Base-by-base conservation (phyloP, 2,113 vertebrate species). In the Rhinichthys klamathensis region DNA sequence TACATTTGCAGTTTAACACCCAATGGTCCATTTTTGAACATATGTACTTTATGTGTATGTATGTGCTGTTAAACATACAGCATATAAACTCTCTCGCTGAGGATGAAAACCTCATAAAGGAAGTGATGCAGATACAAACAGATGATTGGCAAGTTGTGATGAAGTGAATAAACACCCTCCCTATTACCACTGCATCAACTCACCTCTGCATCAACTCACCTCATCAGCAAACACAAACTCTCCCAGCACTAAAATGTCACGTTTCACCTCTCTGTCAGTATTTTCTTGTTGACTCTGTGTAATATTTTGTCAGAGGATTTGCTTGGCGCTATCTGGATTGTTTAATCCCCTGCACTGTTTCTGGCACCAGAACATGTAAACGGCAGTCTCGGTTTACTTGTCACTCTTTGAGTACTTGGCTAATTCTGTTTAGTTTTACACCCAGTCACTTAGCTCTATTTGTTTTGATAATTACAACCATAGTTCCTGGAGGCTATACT, bases 291-390 rank as follows among this genome's bases (percentile, higher is more conserved):
- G 58, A 87, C 61, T 46, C 77, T 9, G 18, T 84, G 58, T 56
- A 67, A 67, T 93, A 89, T 90, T 82, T 84, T 90, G 60, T 84
- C 78, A 72, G 75, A 38, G 46, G 85, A 87, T 91, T 91, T 92
- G 86, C 91, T 91, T 92, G 82, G 91, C 32, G 44, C 80, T 87
- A 90, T 88, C 13, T 35, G 63, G 67, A 67, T 67, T 84, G 70
- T 79, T 90, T 91, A 91, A 89, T 92, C 82, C 88, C 85, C 69
- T 85, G 77, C 87, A 91, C 87, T 87, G 83, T 91, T 87, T 74
- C 91, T 87, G 89, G 90, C 90, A 91, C 87, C 89, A 91, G 58
- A 56, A 89, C 92, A 90, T 86, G 90, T 91, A 93, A 92, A 92
- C 87, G 82, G 21, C 61, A 82, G 83, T 41, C 65, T 83, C 23